These are phyloP conservation scores for Grammomys dolichurus DNA, from an alignment of 2,113 vertebrate genomes.

Conservation along the genomic window DNA sequence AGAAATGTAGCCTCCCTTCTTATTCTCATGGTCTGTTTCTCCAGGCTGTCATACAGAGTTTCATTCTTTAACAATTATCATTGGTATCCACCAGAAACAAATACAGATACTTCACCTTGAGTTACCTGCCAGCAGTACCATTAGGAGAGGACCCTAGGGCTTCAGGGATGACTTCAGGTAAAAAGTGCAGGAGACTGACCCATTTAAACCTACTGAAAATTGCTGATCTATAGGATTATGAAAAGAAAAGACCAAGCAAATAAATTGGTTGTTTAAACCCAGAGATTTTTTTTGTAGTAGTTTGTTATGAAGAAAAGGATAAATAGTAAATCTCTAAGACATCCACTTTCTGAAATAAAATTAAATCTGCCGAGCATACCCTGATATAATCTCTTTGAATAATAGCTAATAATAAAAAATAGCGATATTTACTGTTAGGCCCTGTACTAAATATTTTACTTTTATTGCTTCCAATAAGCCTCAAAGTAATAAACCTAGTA, in stretches of 20 bases:
- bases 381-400: constrained; percentile 46
- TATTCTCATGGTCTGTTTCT: neutral
- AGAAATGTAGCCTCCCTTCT: neutral
- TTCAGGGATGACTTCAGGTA: neutral
- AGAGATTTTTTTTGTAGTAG: neutral
- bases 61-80: neutral
- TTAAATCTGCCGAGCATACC: neutral
- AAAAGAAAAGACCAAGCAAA: neutral
- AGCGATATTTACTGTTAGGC: constrained; percentile 50
- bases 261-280: neutral
- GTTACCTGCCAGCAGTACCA: neutral
- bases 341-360: constrained; percentile 65
- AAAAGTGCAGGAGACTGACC: neutral
- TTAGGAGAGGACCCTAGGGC: rapidly evolving
- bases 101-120: neutral
- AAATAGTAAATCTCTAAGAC: constrained; percentile 36
- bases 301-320: neutral
- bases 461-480: constrained; percentile 50
- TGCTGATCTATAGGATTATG: neutral
- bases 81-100: neutral
- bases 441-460: constrained; percentile 51
- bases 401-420: constrained; percentile 61
- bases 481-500: neutral
- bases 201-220: neutral
- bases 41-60: neutral